Conservation (phyloP, 2,888 invertebrate genomes). For the Oscheius sp. region DNA sequence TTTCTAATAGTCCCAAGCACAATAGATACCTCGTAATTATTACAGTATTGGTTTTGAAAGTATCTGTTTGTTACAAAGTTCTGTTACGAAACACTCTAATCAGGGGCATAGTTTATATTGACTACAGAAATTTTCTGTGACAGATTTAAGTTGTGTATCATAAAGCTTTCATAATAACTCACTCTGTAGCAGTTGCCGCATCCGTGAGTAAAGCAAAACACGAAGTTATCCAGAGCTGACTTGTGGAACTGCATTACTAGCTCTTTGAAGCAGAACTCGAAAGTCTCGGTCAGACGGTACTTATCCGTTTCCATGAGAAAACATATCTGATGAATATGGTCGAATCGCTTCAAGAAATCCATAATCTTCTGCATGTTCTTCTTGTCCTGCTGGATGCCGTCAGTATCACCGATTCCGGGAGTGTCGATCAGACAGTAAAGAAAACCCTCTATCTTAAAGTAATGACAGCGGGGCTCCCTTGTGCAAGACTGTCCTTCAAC, state of each 20-base stretch:
- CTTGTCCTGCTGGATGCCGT: slow-evolving; percentile 7
- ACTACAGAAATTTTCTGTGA: background rate
- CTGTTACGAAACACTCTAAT: too few relatives aligned
- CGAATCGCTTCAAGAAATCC: background rate
- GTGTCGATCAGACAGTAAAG: slow-evolving; percentile 8
- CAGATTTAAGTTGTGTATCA: too few relatives aligned
- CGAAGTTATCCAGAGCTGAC: slow-evolving; percentile 54
- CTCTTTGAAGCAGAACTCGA: slow-evolving; percentile 61
- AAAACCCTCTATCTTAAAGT: background rate
- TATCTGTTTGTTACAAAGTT: background rate
- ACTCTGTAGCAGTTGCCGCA: background rate
- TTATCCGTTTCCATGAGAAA: slow-evolving; percentile 52
- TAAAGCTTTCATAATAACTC: background rate
- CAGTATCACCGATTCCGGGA: slow-evolving; percentile 11
- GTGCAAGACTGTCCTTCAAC: background rate
- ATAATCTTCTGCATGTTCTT: slow-evolving; percentile 22
- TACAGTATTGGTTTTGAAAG: background rate
- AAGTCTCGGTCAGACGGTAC: slow-evolving; percentile 38
- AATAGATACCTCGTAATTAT: background rate
- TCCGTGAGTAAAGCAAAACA: slow-evolving; percentile 61
- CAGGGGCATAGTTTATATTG: background rate
- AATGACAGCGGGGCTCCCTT: background rate
- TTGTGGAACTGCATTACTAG: slow-evolving; percentile 56
- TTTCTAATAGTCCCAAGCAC: background rate
- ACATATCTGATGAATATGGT: slow-evolving; percentile 45